These are phyloP conservation scores for Leptodactylus fuscus DNA, from an alignment of 2,113 vertebrate species.

Conservation along the genomic window DNA sequence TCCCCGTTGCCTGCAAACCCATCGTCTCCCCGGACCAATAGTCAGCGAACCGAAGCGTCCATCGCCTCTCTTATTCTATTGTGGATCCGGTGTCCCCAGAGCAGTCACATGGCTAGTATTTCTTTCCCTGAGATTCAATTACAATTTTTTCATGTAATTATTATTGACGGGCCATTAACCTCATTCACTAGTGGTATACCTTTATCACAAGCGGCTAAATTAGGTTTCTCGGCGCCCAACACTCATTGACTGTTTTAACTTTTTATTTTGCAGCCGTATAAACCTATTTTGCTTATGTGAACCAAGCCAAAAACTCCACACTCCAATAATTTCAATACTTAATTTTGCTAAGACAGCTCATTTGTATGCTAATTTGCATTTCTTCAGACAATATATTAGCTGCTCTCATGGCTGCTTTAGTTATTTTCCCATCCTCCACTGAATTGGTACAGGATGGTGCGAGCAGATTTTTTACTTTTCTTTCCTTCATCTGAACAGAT, in stretches of 20 bases:
- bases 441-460: constrained; percentile 25
- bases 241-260: constrained; percentile 35
- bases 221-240: constrained; percentile 22
- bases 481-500: neutral
- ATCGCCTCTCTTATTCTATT: neutral
- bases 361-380: constrained; percentile 49
- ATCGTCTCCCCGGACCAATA: neutral
- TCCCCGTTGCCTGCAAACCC: neutral
- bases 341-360: constrained; percentile 47
- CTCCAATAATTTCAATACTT: constrained; percentile 44
- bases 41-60: neutral
- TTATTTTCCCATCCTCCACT: constrained; percentile 41
- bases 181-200: constrained; percentile 28
- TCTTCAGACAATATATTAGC: constrained; percentile 39
- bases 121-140: constrained; percentile 5
- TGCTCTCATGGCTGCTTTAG: constrained; percentile 28
- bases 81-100: neutral
- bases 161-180: constrained; percentile 30
- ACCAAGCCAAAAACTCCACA: constrained; percentile 35
- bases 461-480: constrained; percentile 13
- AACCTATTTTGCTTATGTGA: constrained; percentile 18
- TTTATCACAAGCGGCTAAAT: constrained; percentile 40
- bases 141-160: constrained; percentile 27
- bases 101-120: neutral
- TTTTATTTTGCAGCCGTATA: constrained; percentile 36